Evolutionary conservation across 2,113 vertebrate genomes (phyloP), one percentile per base, ranked within the genome.

Genomic region (Epinephelus moara): DNA sequence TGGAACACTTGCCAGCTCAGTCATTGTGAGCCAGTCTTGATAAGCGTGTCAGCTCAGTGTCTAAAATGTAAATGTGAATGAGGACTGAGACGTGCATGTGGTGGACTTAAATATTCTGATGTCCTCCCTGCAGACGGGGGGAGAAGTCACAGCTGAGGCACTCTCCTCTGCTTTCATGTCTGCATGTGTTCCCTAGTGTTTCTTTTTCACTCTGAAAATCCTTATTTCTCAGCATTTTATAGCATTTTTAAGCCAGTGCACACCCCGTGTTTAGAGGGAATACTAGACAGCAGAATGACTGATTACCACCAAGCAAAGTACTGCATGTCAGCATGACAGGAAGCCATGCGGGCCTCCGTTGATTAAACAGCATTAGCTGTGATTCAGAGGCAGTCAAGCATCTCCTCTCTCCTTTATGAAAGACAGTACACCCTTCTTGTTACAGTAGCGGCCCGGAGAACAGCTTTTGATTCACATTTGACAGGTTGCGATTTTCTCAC

Each of bases 51-150:
- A 45, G 68, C 61, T 70, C 67, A 37, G 23, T 70, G 80, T 62
- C 74, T 52, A 4, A 83, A 76, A 90, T 87, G 74, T 71, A 78
- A 81, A 86, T 86, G 63, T 49, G 47, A 33, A 25, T n/a, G 40
- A 45, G 60, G 33, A 53, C 23, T 21, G 49, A 77, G 42, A 73
- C 37, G 37, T 50, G 21, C 73, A 33, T 17, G 52, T 11, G 1
- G 9, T 9, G 66, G 30, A 63, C 49, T 77, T 62, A 56, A 42
- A 62, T 81, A 69, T 73, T 74, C 27, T 67, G 37, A 76, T 62
- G 11, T 50, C 6, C 42, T 56, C 53, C 12, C 45, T 63, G 50
- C n/a, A 30, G 50, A 69, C 37, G 25, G 55, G 9, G 2, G 37
- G 49, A 56, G 57, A 40, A 15, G 19, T 23, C 62, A 60, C 9